A percentile compares a stretch with the other conserved stretches of the same genome.
Evolutionary conservation across 53 echinoderm and acorn worm genomes (phyloP).

Genomic region (Pentamera pediparva): DNA sequence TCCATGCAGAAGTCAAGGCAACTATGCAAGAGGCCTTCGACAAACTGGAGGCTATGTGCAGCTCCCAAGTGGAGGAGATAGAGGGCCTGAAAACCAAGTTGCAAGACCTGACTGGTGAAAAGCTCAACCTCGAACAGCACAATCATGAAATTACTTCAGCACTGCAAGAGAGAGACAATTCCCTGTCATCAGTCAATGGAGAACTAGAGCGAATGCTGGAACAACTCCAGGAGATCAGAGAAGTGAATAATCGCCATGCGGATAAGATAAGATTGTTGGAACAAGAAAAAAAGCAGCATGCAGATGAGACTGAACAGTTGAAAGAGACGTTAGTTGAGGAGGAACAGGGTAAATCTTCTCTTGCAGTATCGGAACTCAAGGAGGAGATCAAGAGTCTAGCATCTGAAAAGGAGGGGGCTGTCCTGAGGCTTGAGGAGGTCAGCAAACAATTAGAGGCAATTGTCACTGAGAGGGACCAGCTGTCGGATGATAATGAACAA

Average conservation of each 20-base stretch:
- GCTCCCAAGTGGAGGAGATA: neutral
- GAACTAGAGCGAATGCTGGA: neutral
- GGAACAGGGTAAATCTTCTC: slow-evolving; percentile 17
- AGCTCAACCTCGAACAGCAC: neutral
- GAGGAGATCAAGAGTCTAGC: neutral
- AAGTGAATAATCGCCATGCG: slow-evolving; percentile 34
- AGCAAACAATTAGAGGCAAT: slow-evolving; percentile 21
- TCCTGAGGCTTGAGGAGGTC: neutral
- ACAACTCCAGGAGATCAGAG: slow-evolving; percentile 2
- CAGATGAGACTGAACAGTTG: slow-evolving; percentile 4
- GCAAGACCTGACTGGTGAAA: slow-evolving; percentile 18
- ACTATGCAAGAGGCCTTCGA: slow-evolving; percentile 21
- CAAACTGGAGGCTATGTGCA: neutral
- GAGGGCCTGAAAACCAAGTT: slow-evolving; percentile 23
- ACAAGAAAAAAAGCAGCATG: no score
- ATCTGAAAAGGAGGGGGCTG: slow-evolving; percentile 28
- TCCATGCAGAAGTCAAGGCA: slow-evolving; percentile 12
- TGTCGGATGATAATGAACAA: slow-evolving; percentile 17
- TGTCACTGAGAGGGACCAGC: slow-evolving; percentile 31
- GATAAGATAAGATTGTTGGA: slow-evolving; percentile 25
- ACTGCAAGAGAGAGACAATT: neutral
- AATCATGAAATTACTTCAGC: slow-evolving; percentile 5
- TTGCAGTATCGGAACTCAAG: slow-evolving; percentile 20
- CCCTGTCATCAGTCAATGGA: no score
- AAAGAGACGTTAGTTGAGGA: no score